Percentiles rank a stretch among this genome's conserved stretches.
These are phyloP conservation scores for Callocephalon fimbriatum DNA, from an alignment of 2,113 vertebrate species.

Conservation along the genomic window DNA sequence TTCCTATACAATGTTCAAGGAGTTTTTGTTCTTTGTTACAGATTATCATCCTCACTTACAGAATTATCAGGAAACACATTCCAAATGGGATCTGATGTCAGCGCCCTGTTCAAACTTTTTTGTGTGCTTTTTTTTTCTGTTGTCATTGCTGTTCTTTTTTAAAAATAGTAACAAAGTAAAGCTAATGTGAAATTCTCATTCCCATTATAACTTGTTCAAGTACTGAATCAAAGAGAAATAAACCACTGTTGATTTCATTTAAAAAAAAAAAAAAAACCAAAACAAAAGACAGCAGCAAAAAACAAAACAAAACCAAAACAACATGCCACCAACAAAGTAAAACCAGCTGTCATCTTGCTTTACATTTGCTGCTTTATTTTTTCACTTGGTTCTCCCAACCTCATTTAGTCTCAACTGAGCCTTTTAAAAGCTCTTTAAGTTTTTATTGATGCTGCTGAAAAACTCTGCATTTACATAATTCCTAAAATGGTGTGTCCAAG, in stretches of 20 bases:
- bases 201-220: not conserved
- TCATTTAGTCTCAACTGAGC: not conserved
- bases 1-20: not conserved
- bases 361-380: not conserved
- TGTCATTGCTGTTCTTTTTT: not conserved
- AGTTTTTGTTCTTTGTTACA: not conserved
- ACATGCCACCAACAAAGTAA: not conserved
- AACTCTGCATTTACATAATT: not conserved
- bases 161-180: not conserved
- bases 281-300: not conserved
- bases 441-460: not conserved
- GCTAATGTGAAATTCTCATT: not conserved
- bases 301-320: no score
- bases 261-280: no score
- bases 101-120: not conserved
- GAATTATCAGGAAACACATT: not conserved
- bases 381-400: not conserved
- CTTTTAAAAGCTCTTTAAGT: not conserved
- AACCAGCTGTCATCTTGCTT: not conserved
- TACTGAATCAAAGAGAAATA: not conserved
- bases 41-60: not conserved
- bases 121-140: not conserved
- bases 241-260: not conserved
- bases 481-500: not conserved
- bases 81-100: not conserved